phyloP scores from a whole-genome alignment of 2,888 invertebrate species.

The Chironomus riparius region DNA sequence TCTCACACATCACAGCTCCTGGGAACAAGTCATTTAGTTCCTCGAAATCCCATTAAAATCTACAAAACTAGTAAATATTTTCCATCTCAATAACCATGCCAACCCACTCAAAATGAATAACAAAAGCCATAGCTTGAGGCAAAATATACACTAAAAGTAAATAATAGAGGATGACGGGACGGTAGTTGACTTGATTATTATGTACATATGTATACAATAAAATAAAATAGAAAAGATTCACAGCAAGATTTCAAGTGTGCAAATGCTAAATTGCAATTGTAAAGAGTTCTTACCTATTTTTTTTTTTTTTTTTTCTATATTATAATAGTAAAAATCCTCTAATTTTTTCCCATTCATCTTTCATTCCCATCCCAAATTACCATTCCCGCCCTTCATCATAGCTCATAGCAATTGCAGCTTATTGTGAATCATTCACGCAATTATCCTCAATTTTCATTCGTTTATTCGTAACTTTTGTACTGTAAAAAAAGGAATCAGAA shows the following conservation, averaged over 20 bases:
- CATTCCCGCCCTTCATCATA: background rate
- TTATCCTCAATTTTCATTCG: slow-evolving; percentile 25
- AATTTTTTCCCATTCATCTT: slow-evolving; percentile 15
- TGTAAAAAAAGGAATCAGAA: too few relatives aligned
- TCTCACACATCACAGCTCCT: too few relatives aligned
- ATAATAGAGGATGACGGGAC: too few relatives aligned
- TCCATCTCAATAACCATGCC: too few relatives aligned
- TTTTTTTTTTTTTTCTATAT: background rate
- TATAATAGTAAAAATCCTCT: background rate
- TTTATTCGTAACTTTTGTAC: slow-evolving; percentile 22
- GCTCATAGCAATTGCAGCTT: slow-evolving; percentile 1
- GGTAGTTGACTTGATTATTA: too few relatives aligned
- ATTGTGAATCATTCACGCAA: slow-evolving; percentile 23
- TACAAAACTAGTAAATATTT: too few relatives aligned
- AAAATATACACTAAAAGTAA: too few relatives aligned
- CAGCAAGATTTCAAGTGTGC: background rate
- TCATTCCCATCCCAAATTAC: background rate
- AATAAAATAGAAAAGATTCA: background rate
- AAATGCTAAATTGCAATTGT: background rate
- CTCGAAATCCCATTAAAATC: too few relatives aligned
- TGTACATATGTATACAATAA: background rate
- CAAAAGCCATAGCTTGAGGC: too few relatives aligned
- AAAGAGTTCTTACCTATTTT: background rate
- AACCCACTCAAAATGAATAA: too few relatives aligned
- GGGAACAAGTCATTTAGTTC: too few relatives aligned